phyloP scores from a whole-genome alignment of 1,140 invertebrate species.

The Drosophila aff. region DNA sequence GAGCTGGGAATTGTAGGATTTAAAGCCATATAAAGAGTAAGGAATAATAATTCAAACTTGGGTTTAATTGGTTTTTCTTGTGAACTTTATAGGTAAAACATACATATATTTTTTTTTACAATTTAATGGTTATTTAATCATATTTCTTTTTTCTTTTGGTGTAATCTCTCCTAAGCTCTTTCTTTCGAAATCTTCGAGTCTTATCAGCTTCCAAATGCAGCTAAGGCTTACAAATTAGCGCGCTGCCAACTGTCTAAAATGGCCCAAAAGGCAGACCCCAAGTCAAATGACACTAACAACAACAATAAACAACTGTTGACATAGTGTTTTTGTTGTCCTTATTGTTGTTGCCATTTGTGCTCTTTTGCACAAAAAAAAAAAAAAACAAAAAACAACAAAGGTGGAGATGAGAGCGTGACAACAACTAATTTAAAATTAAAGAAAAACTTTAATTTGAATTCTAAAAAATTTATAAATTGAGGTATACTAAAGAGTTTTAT shows the following conservation, averaged over 20 bases:
- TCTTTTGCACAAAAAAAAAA: slow-evolving; percentile 6
- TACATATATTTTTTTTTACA: too few species aligned
- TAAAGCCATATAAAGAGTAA: background rate
- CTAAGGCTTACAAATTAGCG: slow-evolving; percentile 80
- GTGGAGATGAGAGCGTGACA: slow-evolving; percentile 31
- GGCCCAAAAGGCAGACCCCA: slow-evolving; percentile 75
- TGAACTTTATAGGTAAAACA: background rate
- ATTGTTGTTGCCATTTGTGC: slow-evolving; percentile 35
- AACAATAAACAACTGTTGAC: slow-evolving; percentile 83
- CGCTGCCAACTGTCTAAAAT: slow-evolving; percentile 78
- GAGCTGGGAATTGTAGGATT: too few species aligned
- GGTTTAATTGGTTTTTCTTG: background rate
- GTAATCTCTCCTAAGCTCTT: slow-evolving; percentile 6
- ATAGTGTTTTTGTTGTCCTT: slow-evolving; percentile 65
- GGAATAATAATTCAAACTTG: background rate
- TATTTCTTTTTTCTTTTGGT: background rate
- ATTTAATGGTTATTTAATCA: background rate
- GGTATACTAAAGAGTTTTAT: too few species aligned
- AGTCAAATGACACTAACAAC: slow-evolving; percentile 83
- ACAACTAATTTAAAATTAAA: background rate
- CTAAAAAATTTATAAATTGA: background rate
- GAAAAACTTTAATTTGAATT: background rate
- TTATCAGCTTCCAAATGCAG: slow-evolving; percentile 77
- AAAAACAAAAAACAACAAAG: background rate
- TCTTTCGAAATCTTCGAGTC: slow-evolving; percentile 59